Conservation (phyloP, 2,797 vertebrate genomes). For the Dendrocincla tyrannina region DNA sequence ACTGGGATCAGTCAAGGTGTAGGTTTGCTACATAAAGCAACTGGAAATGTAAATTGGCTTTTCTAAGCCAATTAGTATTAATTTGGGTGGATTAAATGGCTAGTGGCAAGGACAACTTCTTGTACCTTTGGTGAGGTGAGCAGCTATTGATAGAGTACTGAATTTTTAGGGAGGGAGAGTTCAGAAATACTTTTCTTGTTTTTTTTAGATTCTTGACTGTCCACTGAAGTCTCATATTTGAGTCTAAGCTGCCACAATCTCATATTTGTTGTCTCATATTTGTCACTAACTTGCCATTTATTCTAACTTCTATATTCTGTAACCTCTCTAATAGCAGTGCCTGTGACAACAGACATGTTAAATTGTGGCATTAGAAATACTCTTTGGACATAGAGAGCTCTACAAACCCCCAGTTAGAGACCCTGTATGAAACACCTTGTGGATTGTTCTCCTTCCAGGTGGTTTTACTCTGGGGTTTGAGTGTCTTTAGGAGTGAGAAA, state of each 20-base stretch:
- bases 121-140: background rate
- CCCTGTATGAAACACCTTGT: rapidly evolving
- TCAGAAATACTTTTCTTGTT: background rate
- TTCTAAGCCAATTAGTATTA: background rate
- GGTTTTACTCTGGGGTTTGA: background rate
- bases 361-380: background rate
- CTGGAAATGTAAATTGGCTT: background rate
- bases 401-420: background rate
- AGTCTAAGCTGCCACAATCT: background rate
- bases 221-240: background rate
- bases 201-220: background rate
- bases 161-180: background rate
- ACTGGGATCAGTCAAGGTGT: background rate
- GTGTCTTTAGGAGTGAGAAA: background rate
- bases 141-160: background rate
- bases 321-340: background rate
- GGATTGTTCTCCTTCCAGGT: background rate
- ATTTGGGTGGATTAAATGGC: background rate
- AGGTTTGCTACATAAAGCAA: background rate
- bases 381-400: background rate
- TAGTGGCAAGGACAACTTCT: background rate
- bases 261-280: background rate
- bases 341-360: rapidly evolving
- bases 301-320: background rate
- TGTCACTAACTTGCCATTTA: background rate